phyloP scores from a whole-genome alignment of 1,140 invertebrate species.

The Drosophila repleta region DNA sequence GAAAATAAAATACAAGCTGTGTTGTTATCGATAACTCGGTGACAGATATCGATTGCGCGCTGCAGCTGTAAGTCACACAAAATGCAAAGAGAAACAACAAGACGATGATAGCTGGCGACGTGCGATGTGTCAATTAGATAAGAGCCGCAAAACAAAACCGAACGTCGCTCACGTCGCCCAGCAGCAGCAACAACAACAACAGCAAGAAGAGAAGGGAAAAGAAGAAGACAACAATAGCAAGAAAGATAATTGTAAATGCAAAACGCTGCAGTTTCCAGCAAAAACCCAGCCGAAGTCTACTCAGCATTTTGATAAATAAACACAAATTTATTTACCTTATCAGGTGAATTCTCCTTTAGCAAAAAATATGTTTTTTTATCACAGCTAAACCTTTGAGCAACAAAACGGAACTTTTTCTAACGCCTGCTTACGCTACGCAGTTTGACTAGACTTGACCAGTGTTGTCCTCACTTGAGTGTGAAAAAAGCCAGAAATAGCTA shows the following conservation, averaged over 20 bases:
- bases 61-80: constrained; percentile 4
- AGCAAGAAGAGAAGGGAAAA: background rate
- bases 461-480: too few species aligned
- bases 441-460: too few species aligned
- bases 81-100: background rate
- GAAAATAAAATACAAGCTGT: background rate
- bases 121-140: constrained; percentile 42
- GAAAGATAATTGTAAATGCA: constrained; percentile 3
- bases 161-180: constrained; percentile 19
- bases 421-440: too few species aligned
- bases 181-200: constrained; percentile 3
- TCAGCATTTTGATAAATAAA: background rate
- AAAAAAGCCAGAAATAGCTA: too few species aligned
- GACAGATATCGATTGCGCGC: constrained; percentile 15
- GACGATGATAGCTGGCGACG: constrained; percentile 10
- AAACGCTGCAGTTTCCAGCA: constrained; percentile 21
- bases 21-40: constrained; percentile 18
- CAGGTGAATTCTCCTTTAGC: too few species aligned
- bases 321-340: too few species aligned
- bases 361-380: too few species aligned
- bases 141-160: constrained; percentile 16
- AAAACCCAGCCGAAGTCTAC: constrained; percentile 15
- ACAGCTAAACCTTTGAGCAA: too few species aligned
- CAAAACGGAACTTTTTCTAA: too few species aligned
- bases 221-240: background rate